Base-by-base conservation (phyloP, 2,888 invertebrate genomes). In the Camptogramma bilineatum region DNA sequence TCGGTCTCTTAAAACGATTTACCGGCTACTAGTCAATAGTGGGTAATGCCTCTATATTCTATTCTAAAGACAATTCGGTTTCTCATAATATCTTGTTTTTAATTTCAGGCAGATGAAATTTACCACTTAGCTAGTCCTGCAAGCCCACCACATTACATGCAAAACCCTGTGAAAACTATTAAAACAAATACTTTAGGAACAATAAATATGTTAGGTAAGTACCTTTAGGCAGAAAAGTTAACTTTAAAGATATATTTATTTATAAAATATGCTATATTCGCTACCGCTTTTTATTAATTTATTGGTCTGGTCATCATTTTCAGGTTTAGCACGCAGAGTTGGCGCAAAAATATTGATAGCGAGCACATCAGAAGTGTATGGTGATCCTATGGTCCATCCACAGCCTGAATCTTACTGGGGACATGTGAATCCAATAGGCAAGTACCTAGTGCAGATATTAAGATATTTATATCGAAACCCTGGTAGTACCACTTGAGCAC, bases 401-500 rank as follows among this genome's bases (percentile, higher is more conserved):
- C 99, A 99, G 85, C 96, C 97, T 0, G 99, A 99, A 91, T 96
- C 97, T 0, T 99, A 99, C 83, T 99, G 99, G 99, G 99, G 99
- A 0, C 97, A 99, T 87, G 99, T 99, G 0, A 99, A 99, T 94
- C 99, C 99, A 7, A 99, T 99, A 78, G 98, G 97, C 95, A 87
- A 87, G 78, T 70, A 34, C 21, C 9, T 34, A 34, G 1, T 4
- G 3, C 0, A 42, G 0, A n/a, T 16, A 42, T 42, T 42, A 0
- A 42, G 16, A 16, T 16, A 39, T 13, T 10, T 10, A 4, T 10
- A 34, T 4, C 13, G 34, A 39, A 13, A 39, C 9, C 31, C 13
- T 13, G 4, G 9, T 39, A 13, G 13, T 28, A 28, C 28, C 28
- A 28, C 7, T 28, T 28, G 28, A 28, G 7, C 28, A 28, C 28